Evolutionary conservation across 2,797 vertebrate species (phyloP).

Genomic region (Eospalax fontanierii): DNA sequence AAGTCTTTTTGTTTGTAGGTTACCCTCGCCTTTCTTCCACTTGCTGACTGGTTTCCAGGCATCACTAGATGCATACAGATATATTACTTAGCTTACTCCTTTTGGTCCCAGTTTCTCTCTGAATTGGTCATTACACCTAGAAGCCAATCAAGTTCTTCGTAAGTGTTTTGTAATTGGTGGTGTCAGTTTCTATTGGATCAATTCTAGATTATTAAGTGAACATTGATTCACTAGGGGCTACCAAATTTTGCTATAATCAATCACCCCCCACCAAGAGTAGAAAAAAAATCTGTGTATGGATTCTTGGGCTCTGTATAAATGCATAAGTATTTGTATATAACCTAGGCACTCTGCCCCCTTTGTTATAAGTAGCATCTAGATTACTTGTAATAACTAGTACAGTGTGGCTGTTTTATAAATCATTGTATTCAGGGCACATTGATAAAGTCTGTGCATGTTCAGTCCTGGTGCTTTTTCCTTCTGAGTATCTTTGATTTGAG

Average conservation of each 20-base stretch:
- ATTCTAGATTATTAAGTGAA: neutral
- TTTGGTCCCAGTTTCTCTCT: neutral
- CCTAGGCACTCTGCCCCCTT: neutral
- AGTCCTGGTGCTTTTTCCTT: neutral
- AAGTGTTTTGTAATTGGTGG: neutral
- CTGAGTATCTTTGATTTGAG: neutral
- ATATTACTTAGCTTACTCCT: too few species aligned
- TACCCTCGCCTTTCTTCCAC: too few species aligned
- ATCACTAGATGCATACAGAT: neutral
- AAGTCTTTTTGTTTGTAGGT: neutral
- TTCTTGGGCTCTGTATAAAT: neutral
- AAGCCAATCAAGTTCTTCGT: neutral
- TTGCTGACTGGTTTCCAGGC: neutral
- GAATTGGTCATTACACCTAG: neutral
- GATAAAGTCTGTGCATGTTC: neutral
- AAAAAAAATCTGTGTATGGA: neutral
- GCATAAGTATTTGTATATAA: neutral
- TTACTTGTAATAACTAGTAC: neutral
- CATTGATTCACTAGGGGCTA: neutral
- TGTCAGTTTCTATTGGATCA: neutral
- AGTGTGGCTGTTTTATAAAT: neutral
- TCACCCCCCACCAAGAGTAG: neutral
- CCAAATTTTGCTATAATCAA: neutral
- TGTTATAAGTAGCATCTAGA: neutral
- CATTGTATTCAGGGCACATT: neutral